A percentile compares a stretch with the other conserved stretches of the same genome.
phyloP scores from a whole-genome alignment of 1,140 invertebrate genomes.

The Hycleus phaleratus region DNA sequence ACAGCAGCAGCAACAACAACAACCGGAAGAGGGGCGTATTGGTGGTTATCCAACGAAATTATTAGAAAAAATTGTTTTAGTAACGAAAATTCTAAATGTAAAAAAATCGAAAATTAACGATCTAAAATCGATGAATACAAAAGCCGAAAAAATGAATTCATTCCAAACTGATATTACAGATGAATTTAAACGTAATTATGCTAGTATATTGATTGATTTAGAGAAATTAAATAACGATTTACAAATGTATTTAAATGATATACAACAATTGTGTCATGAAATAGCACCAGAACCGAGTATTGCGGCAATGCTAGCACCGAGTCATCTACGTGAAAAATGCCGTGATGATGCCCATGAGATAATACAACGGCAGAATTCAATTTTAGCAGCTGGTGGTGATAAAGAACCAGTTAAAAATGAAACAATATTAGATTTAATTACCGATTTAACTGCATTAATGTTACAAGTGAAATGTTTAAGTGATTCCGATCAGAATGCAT shows the following conservation, averaged over 20 bases:
- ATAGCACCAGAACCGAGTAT: constrained; percentile 81
- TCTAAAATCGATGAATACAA: constrained; percentile 81
- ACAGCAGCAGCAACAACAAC: no score
- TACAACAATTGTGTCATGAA: constrained; percentile 79
- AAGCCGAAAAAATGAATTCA: constrained; percentile 80
- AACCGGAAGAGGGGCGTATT: constrained; percentile 45
- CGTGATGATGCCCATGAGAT: constrained; percentile 74
- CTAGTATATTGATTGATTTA: constrained; percentile 79
- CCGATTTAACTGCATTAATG: constrained; percentile 83
- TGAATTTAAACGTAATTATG: constrained; percentile 87
- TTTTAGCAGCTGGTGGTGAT: constrained; percentile 45
- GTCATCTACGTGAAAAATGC: constrained; percentile 79
- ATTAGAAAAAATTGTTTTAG: constrained; percentile 76
- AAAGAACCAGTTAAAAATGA: constrained; percentile 50
- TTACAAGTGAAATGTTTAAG: constrained; percentile 88
- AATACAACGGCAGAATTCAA: constrained; percentile 66
- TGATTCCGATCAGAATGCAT: constrained; percentile 81
- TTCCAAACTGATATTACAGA: constrained; percentile 67
- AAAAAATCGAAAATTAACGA: constrained; percentile 77
- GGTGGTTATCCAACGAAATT: constrained; percentile 80
- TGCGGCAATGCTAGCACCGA: constrained; percentile 80
- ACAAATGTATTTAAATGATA: constrained; percentile 73
- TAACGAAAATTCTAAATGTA: constrained; percentile 75
- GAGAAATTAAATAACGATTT: constrained; percentile 88
- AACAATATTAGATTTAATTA: constrained; percentile 68